Conservation (phyloP, 1,140 invertebrate genomes). For the Brevipalpus yothersi region DNA sequence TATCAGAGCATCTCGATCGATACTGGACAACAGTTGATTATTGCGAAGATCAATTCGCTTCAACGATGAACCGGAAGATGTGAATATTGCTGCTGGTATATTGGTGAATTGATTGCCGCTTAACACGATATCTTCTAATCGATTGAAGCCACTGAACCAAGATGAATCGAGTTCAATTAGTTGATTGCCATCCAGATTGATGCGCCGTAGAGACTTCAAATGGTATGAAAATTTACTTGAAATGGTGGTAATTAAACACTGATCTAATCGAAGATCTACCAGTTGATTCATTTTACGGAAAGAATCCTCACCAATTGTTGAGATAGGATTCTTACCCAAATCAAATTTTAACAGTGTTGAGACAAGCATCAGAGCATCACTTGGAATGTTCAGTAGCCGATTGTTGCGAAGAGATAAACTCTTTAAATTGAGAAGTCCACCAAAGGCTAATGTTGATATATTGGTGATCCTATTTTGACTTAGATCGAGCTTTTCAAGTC, state of each 20-base stretch:
- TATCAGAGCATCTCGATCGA: constrained; percentile 18
- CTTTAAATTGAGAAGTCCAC: constrained; percentile 41
- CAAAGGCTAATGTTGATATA: constrained; percentile 49
- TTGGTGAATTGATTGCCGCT: constrained; percentile 11
- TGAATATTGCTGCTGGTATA: constrained; percentile 9
- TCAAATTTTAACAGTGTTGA: constrained; percentile 29
- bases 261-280: constrained; percentile 41
- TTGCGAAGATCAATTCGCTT: constrained; percentile 15
- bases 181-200: constrained; percentile 52
- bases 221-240: constrained; percentile 45
- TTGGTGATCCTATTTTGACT: constrained; percentile 57
- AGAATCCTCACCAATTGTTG: constrained; percentile 25
- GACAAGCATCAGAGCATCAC: constrained; percentile 37
- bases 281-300: constrained; percentile 37
- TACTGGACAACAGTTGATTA: constrained; percentile 15
- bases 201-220: constrained; percentile 36
- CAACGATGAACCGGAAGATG: constrained; percentile 9
- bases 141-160: constrained; percentile 33
- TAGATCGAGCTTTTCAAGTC: constrained; percentile 57
- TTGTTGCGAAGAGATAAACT: constrained; percentile 64
- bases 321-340: constrained; percentile 53
- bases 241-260: constrained; percentile 47
- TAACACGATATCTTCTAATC: constrained; percentile 13
- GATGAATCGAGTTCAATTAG: constrained; percentile 43
- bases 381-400: constrained; percentile 33